phyloP scores from a whole-genome alignment of 2,888 invertebrate species.

The Pseudoips prasinana region DNA sequence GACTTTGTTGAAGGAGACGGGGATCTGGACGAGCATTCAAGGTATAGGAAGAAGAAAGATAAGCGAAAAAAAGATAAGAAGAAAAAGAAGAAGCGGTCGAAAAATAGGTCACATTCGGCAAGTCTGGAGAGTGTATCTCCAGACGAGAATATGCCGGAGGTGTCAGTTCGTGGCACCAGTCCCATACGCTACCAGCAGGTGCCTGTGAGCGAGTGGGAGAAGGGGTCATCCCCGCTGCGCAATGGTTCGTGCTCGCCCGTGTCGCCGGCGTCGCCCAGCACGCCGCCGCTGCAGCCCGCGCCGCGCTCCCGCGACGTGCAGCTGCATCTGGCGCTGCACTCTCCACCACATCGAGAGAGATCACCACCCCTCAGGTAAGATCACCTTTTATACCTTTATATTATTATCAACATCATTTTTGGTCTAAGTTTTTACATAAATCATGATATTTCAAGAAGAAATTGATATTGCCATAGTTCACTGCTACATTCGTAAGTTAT shows the following conservation, averaged over 20 bases:
- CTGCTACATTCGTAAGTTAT: no score
- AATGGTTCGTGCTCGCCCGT: conserved; percentile 83
- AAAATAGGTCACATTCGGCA: conserved; percentile 85
- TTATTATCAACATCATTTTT: not conserved
- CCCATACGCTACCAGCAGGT: conserved; percentile 71
- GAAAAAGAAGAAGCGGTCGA: conserved; percentile 87
- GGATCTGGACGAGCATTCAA: conserved; percentile 78
- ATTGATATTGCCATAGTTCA: no score
- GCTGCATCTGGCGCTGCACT: conserved; percentile 57
- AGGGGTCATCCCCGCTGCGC: conserved; percentile 77
- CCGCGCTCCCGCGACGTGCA: conserved; percentile 48
- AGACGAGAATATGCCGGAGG: conserved; percentile 69
- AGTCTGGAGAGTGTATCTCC: conserved; percentile 85
- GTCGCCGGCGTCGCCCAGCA: conserved; percentile 82
- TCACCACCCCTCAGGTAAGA: conserved; percentile 62
- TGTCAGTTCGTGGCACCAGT: conserved; percentile 43
- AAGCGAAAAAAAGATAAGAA: conserved; percentile 89
- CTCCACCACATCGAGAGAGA: conserved; percentile 72
- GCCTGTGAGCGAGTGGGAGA: conserved; percentile 77
- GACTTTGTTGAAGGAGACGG: conserved; percentile 62
- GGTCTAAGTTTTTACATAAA: no score
- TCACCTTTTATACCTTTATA: not conserved
- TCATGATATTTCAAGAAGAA: no score
- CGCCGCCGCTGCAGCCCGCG: conserved; percentile 68
- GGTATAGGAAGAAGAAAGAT: conserved; percentile 85